phyloP scores from a whole-genome alignment of 2,797 vertebrate genomes.

The Clarias platycephalus region DNA sequence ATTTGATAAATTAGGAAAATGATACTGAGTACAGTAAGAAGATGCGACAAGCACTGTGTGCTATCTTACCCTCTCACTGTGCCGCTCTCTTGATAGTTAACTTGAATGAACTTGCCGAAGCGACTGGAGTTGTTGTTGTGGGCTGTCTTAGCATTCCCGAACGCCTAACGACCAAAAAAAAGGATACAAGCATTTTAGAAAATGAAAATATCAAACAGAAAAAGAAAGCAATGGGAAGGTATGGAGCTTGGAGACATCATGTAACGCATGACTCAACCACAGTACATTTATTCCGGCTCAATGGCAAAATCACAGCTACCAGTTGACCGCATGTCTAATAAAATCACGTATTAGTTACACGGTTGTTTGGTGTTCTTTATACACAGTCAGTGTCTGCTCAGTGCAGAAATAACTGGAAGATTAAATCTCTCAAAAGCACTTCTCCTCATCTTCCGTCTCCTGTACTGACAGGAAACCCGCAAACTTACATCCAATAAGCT shows the following conservation, averaged over 20 bases:
- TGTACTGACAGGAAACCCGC: slow-evolving; percentile 5
- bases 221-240: not conserved
- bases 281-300: not conserved
- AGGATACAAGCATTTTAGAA: slow-evolving; percentile 15
- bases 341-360: not conserved
- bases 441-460: not conserved
- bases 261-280: not conserved
- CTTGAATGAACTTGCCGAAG: slow-evolving; percentile 98
- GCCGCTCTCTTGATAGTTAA: slow-evolving; percentile 98
- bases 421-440: slow-evolving; percentile 18
- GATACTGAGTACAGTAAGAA: not conserved
- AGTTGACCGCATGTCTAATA: not conserved
- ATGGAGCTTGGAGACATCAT: not conserved
- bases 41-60: not conserved
- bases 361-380: not conserved
- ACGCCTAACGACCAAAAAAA: slow-evolving; percentile 71
- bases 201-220: slow-evolving; percentile 12
- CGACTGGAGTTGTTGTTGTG: slow-evolving; percentile 99
- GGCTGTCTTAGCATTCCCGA: slow-evolving; percentile 95
- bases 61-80: slow-evolving; percentile 91
- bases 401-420: not conserved
- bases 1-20: not conserved
- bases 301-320: not conserved
- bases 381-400: not conserved
- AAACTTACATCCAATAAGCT: slow-evolving; percentile 3